These are phyloP conservation scores for Rousettus madagascariensis DNA, from an alignment of 2,797 vertebrate species.

Conservation along the genomic window DNA sequence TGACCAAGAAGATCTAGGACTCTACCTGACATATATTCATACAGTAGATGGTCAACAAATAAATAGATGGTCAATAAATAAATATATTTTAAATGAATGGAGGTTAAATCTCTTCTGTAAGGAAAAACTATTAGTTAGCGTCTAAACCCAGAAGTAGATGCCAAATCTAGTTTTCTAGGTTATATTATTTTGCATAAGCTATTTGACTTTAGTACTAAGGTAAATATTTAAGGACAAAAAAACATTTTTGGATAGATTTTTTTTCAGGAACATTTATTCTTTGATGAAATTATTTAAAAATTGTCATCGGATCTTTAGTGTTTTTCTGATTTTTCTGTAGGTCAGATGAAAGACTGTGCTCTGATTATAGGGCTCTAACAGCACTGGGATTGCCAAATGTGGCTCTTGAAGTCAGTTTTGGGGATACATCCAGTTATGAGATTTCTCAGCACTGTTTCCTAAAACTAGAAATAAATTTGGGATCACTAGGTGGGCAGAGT, in stretches of 20 bases:
- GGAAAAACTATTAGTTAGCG: not conserved
- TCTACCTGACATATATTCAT: not conserved
- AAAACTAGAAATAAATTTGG: not conserved
- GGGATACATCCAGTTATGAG: not conserved
- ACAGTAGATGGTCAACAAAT: not conserved
- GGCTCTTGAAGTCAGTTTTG: not conserved
- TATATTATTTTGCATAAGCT: not conserved
- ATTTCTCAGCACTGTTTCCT: not conserved
- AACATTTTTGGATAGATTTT: not conserved
- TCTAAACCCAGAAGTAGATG: not conserved
- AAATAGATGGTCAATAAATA: not conserved
- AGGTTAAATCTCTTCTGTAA: conserved; percentile 8
- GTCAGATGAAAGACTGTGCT: not conserved
- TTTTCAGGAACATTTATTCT: not conserved
- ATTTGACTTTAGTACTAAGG: not conserved
- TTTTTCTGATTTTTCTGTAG: not conserved
- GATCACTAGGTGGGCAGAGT: not conserved
- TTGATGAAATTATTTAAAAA: not conserved
- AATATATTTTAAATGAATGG: conserved; percentile 26
- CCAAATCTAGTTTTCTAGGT: not conserved
- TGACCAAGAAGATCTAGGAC: not conserved
- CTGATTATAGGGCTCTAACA: not conserved
- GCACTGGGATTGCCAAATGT: not conserved
- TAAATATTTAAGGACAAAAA: conserved; percentile 35
- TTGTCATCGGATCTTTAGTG: not conserved